Conservation (phyloP, 64 coral and sea anemone species). For the Montipora foliosa region DNA sequence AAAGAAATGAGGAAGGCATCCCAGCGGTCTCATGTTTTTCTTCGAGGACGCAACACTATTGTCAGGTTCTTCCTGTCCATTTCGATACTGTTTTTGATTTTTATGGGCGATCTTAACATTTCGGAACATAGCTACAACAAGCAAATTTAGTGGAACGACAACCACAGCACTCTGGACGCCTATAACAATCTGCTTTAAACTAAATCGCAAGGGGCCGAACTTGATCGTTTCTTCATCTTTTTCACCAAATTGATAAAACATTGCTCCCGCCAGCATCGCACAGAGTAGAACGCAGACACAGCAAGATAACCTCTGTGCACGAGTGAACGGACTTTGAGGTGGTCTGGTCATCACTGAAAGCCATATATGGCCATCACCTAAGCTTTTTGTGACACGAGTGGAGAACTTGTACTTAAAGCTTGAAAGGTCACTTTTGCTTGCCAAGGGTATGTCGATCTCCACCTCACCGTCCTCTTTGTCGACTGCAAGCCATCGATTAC, state of each 20-base stretch:
- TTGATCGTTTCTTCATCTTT: slow-evolving; percentile 69
- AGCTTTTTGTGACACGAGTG: slow-evolving; percentile 61
- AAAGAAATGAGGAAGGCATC: slow-evolving; percentile 88
- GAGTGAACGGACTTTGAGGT: slow-evolving; percentile 92
- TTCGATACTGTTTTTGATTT: background rate
- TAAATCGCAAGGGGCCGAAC: slow-evolving; percentile 82
- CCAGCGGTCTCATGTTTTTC: slow-evolving; percentile 19
- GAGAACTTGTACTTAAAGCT: slow-evolving; percentile 83
- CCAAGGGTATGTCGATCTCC: slow-evolving; percentile 68
- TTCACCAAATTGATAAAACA: slow-evolving; percentile 88
- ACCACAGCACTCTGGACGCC: slow-evolving; percentile 76
- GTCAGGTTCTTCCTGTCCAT: background rate
- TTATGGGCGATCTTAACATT: slow-evolving; percentile 41
- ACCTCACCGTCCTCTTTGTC: slow-evolving; percentile 86
- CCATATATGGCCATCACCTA: slow-evolving; percentile 91
- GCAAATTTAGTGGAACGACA: slow-evolving; percentile 77
- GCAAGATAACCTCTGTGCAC: slow-evolving; percentile 85
- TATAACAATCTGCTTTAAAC: slow-evolving; percentile 75
- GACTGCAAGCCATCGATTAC: slow-evolving; percentile 89
- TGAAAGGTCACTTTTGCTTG: slow-evolving; percentile 70
- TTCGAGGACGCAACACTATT: no score
- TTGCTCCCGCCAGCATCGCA: slow-evolving; percentile 90
- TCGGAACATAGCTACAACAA: slow-evolving; percentile 82
- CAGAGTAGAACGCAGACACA: slow-evolving; percentile 82
- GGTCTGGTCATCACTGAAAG: slow-evolving; percentile 89